Conservation (phyloP, 2,888 invertebrate species). For the Nephrotoma guestfalica region DNA sequence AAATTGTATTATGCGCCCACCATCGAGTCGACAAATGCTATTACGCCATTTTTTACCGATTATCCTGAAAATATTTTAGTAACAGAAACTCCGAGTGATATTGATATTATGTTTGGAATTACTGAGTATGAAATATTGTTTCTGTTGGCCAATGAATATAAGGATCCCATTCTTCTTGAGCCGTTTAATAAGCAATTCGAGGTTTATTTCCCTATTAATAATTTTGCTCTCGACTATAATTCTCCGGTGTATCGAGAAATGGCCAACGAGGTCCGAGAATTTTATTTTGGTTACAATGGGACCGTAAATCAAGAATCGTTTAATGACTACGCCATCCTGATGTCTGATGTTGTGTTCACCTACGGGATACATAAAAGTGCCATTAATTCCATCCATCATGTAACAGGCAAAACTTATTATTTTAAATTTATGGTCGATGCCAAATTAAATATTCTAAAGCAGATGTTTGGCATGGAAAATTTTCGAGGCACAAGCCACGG, state of each 20-base stretch:
- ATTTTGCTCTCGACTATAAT: neutral
- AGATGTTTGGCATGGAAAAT: neutral
- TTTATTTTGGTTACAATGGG: slow-evolving; percentile 3
- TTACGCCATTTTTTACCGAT: neutral
- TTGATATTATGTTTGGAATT: slow-evolving; percentile 1
- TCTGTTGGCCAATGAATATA: neutral
- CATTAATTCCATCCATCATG: neutral
- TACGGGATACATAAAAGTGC: slow-evolving; percentile 2
- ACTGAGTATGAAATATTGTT: slow-evolving; percentile 5
- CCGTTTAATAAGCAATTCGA: slow-evolving; percentile 6
- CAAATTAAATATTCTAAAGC: neutral
- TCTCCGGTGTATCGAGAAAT: neutral
- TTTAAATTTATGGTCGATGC: neutral
- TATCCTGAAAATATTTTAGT: neutral
- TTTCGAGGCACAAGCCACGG: neutral
- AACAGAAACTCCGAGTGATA: neutral
- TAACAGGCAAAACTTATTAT: neutral
- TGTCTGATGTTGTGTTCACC: neutral
- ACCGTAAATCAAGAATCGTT: neutral
- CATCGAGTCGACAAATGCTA: neutral
- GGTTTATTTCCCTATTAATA: neutral
- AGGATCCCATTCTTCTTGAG: slow-evolving; percentile 5
- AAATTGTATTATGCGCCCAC: neutral
- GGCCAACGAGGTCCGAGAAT: neutral
- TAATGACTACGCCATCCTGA: neutral